Conservation (phyloP, 2,113 vertebrate genomes). For the Sisor rabdophorus region DNA sequence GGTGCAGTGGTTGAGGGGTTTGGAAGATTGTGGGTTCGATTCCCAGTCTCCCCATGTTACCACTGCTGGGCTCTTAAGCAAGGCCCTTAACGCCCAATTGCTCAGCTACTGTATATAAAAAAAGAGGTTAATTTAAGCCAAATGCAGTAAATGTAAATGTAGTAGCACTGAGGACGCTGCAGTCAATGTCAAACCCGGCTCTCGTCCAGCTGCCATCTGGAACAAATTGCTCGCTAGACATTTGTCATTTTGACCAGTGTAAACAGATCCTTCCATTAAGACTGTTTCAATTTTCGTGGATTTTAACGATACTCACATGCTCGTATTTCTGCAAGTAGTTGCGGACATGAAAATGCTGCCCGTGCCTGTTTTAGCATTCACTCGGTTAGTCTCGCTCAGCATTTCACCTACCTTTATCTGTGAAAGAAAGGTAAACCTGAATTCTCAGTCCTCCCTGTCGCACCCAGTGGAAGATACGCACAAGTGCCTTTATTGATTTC, state of each 20-base stretch:
- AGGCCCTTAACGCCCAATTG: no score
- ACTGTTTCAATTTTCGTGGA: not conserved
- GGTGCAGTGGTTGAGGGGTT: no score
- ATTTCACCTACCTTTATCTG: not conserved
- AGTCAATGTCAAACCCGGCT: conserved; percentile 22
- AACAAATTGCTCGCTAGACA: conserved; percentile 1
- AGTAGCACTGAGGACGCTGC: conserved; percentile 2
- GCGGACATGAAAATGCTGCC: conserved; percentile 1
- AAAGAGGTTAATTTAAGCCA: no score
- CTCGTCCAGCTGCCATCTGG: conserved; percentile 15
- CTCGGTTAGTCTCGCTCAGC: conserved; percentile 6
- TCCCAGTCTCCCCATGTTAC: no score
- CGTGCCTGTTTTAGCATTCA: conserved; percentile 5
- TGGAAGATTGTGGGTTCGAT: no score
- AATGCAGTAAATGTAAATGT: no score
- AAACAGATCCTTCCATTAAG: conserved; percentile 22
- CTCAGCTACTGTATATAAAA: no score
- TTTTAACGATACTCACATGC: not conserved
- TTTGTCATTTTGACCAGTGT: conserved; percentile 22
- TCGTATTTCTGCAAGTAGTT: not conserved
- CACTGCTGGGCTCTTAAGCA: no score
- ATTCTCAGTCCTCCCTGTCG: not conserved
- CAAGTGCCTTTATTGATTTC: conserved; percentile 52
- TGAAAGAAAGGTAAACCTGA: conserved; percentile 33
- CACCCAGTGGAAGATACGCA: conserved; percentile 31